A percentile compares a stretch with the other conserved stretches of the same genome.
phyloP scores from a whole-genome alignment of 2,797 vertebrate species.

The Yasuhikotakia modesta region DNA sequence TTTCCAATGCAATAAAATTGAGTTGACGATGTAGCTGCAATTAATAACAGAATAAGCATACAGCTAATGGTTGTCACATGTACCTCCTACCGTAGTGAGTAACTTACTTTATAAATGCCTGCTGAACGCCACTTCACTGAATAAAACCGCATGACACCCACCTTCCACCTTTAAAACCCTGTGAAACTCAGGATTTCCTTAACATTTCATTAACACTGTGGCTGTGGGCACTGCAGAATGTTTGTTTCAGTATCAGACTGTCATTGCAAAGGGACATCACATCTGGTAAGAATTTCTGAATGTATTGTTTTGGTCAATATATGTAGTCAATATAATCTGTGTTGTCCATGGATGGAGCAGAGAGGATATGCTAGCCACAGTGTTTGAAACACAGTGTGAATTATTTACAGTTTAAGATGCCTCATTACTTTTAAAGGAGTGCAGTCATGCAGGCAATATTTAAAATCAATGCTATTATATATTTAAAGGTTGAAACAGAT shows the following conservation, averaged over 20 bases:
- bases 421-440: not conserved
- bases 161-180: not conserved
- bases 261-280: not conserved
- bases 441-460: constrained; percentile 7
- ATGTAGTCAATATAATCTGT: not conserved
- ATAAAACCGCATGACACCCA: constrained; percentile 2
- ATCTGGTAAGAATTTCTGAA: not conserved
- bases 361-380: not conserved
- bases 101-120: too few relatives aligned
- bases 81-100: too few relatives aligned
- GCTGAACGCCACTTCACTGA: not conserved
- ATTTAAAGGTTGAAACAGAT: not conserved
- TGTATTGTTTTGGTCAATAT: not conserved
- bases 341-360: not conserved
- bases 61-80: too few relatives aligned
- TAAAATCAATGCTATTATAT: constrained; percentile 4
- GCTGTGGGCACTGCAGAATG: not conserved
- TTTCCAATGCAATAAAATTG: too few relatives aligned
- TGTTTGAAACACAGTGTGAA: not conserved
- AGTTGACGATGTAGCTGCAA: too few relatives aligned
- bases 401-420: not conserved
- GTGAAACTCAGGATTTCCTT: constrained; percentile 33
- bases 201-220: constrained; percentile 26
- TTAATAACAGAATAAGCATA: too few relatives aligned
- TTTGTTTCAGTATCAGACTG: not conserved